These are phyloP conservation scores for Drosophila ogumai DNA, from an alignment of 1,140 invertebrate genomes.

Conservation along the genomic window DNA sequence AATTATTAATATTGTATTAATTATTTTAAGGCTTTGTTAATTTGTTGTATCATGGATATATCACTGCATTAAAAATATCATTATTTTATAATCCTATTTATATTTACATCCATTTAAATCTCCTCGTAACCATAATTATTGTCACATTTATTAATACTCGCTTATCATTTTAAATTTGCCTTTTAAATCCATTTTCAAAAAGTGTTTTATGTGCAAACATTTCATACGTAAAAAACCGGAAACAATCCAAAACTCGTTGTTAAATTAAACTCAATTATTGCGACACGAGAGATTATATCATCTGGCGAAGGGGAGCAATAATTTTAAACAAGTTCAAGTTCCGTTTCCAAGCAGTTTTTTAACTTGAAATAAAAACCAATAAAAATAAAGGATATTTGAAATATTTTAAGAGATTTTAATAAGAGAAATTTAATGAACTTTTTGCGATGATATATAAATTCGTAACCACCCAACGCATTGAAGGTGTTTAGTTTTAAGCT, in stretches of 20 bases:
- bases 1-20: too few relatives aligned
- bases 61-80: not conserved
- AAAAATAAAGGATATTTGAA: not conserved
- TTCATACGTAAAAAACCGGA: not conserved
- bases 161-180: not conserved
- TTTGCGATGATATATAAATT: too few relatives aligned
- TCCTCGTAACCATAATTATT: not conserved
- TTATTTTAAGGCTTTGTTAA: too few relatives aligned
- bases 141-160: not conserved
- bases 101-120: not conserved
- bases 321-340: slow-evolving; percentile 3
- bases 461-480: not conserved
- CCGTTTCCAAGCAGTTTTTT: not conserved
- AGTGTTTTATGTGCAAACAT: slow-evolving; percentile 4
- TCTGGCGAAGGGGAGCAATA: not conserved
- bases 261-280: slow-evolving; percentile 4
- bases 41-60: too few relatives aligned
- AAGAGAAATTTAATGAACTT: too few relatives aligned
- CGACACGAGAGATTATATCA: slow-evolving; percentile 8
- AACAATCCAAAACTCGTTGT: not conserved
- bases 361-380: not conserved
- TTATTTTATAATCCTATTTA: not conserved
- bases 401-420: not conserved
- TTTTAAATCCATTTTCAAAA: not conserved
- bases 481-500: not conserved